These are phyloP conservation scores for Panopea generosa DNA, from an alignment of 2,888 invertebrate species.

Conservation along the genomic window DNA sequence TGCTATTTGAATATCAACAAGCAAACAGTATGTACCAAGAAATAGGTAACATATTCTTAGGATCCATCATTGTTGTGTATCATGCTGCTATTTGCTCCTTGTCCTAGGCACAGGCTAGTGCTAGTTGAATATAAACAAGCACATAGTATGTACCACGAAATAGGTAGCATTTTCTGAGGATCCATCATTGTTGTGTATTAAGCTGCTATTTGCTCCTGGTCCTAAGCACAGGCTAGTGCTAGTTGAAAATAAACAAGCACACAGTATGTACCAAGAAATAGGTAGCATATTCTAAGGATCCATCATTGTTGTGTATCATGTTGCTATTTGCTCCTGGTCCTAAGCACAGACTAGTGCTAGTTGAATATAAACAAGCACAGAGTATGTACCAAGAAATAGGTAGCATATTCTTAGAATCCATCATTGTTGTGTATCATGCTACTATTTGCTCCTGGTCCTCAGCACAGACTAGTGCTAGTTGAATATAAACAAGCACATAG, in stretches of 20 bases:
- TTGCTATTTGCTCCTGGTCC: slow-evolving; percentile 7
- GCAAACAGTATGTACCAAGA: no score
- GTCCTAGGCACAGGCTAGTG: no score
- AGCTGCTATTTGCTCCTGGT: slow-evolving; percentile 4
- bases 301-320: background rate
- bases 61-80: no score
- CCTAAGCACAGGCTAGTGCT: slow-evolving; percentile 26
- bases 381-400: slow-evolving; percentile 15
- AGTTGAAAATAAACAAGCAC: slow-evolving; percentile 19
- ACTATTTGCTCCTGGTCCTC: slow-evolving; percentile 15
- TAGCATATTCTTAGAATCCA: background rate
- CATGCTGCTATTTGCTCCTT: no score
- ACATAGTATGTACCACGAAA: slow-evolving; percentile 17
- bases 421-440: slow-evolving; percentile 2
- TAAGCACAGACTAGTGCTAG: slow-evolving; percentile 25
- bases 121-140: no score
- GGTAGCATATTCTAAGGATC: background rate
- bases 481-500: background rate
- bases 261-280: slow-evolving; percentile 17
- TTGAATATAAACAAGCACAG: slow-evolving; percentile 9
- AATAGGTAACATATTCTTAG: no score
- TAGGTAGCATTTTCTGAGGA: background rate
- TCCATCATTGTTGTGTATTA: no score
- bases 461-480: slow-evolving; percentile 26
- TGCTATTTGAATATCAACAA: no score